Evolutionary conservation across 2,888 invertebrate species (phyloP), one percentile per base, ranked within the genome.

Genomic region (Parascotia fuliginaria): DNA sequence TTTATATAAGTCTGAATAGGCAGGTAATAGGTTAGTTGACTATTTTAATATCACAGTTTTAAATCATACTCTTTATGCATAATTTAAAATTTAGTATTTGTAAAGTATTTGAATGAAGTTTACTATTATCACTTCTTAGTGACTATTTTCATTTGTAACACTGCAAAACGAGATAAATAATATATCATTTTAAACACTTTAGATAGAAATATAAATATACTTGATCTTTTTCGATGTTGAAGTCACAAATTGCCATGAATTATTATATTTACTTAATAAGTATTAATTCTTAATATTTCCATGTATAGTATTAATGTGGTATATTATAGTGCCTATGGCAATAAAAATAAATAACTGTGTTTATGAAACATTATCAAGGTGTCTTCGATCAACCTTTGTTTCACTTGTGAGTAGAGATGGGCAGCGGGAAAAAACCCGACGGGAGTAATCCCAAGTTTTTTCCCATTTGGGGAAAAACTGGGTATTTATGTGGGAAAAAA

Each of bases 1-100:
- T 65, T 58, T 60, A 14, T 60, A 45, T 66, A 75, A 75, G 75
- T 75, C 75, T 75, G 74, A 74, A 55, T 67, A 59, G 31, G 16
- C 47, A 60, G 42, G 40, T 54, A 51, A 39, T 43, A 55, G 51
- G 27, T 60, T 36, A 58, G 39, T 47, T 11, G 7, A 45, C 43
- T 60, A 62, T 51, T 50, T 43, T 51, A 56, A 51, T 44, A 47
- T 36, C 33, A 42, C 47, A 44, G 42, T 24, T 42, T 42, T 9
- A 42, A 29, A 40, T 50, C 5, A 27, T 16, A 13, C 9, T 22
- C 24, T 42, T 38, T 7, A 9, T 39, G 19, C 16, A 32, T 24
- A 16, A 2, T 39, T 34, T 34, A 22, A 19, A 33, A 29, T 13
- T 34, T 24, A 7, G 27, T 3, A 40, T 29, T 36, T 41, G 19